phyloP scores from a whole-genome alignment of 2,113 vertebrate genomes.

The Tychaedon coryphoeus region DNA sequence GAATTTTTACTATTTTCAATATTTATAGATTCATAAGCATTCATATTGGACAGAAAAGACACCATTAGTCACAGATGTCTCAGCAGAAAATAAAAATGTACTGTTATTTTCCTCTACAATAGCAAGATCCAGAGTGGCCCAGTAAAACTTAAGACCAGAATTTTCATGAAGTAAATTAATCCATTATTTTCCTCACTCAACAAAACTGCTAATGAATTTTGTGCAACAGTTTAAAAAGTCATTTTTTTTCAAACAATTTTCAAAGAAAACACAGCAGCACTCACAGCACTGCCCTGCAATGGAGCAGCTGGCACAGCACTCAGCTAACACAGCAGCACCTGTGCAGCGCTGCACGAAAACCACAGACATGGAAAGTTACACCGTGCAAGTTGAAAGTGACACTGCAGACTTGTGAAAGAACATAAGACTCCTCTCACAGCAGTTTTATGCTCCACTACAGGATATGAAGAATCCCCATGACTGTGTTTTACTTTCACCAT shows the following conservation, averaged over 20 bases:
- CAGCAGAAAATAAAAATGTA: background rate
- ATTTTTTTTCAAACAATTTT: background rate
- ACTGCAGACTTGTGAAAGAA: background rate
- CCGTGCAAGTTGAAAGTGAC: background rate
- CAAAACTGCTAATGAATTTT: background rate
- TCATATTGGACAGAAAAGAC: background rate
- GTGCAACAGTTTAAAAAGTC: background rate
- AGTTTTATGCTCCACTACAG: background rate
- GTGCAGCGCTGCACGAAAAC: background rate
- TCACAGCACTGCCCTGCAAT: accelerated
- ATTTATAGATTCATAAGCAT: background rate
- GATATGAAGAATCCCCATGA: background rate
- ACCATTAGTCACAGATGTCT: background rate
- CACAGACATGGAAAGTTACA: background rate
- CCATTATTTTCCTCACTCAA: background rate
- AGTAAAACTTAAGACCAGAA: background rate
- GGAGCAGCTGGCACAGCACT: background rate
- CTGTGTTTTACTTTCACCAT: background rate
- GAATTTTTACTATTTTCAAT: background rate
- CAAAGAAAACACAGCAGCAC: background rate
- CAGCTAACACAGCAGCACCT: background rate
- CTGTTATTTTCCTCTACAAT: background rate
- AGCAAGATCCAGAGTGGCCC: background rate
- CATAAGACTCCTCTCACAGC: background rate
- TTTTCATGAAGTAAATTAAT: background rate